phyloP scores from a whole-genome alignment of 2,888 invertebrate genomes.

The Lottia scabra region DNA sequence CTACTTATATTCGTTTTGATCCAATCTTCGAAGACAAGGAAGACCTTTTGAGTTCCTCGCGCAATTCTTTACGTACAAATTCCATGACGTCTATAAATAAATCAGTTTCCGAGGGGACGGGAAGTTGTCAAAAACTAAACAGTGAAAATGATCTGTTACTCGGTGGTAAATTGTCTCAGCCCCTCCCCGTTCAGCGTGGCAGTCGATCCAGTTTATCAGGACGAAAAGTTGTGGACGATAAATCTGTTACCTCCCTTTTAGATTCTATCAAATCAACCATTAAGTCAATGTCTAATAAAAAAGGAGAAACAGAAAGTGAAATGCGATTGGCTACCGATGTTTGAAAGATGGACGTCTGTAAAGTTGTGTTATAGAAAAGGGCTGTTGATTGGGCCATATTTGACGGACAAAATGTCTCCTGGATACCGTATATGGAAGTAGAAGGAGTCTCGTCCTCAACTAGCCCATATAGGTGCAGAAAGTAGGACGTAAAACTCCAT shows the following conservation, averaged over 20 bases:
- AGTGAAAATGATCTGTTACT: slow-evolving; percentile 30
- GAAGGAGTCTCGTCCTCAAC: too few relatives aligned
- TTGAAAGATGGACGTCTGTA: background rate
- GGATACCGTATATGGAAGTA: too few relatives aligned
- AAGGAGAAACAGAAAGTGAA: slow-evolving; percentile 40
- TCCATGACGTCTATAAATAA: slow-evolving; percentile 35
- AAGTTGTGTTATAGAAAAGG: too few relatives aligned
- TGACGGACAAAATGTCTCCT: too few relatives aligned
- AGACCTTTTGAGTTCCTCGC: slow-evolving; percentile 46
- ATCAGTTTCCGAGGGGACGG: slow-evolving; percentile 20
- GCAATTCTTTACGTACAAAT: slow-evolving; percentile 42
- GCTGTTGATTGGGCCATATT: too few relatives aligned
- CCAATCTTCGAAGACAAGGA: slow-evolving; percentile 59
- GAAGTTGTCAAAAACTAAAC: slow-evolving; percentile 22
- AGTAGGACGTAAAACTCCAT: too few relatives aligned
- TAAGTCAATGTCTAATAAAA: slow-evolving; percentile 41
- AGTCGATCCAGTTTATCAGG: slow-evolving; percentile 19
- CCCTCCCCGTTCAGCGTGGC: slow-evolving; percentile 23
- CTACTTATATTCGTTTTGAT: slow-evolving; percentile 61
- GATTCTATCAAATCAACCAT: slow-evolving; percentile 42
- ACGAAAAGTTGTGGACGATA: slow-evolving; percentile 32
- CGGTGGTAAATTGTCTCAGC: slow-evolving; percentile 15
- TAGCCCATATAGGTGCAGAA: too few relatives aligned
- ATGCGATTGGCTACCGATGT: slow-evolving; percentile 32
- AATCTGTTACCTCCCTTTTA: slow-evolving; percentile 34